Evolutionary conservation across 2,888 invertebrate genomes (phyloP), one percentile per base, ranked within the genome.

Genomic region (Abrostola tripartita): DNA sequence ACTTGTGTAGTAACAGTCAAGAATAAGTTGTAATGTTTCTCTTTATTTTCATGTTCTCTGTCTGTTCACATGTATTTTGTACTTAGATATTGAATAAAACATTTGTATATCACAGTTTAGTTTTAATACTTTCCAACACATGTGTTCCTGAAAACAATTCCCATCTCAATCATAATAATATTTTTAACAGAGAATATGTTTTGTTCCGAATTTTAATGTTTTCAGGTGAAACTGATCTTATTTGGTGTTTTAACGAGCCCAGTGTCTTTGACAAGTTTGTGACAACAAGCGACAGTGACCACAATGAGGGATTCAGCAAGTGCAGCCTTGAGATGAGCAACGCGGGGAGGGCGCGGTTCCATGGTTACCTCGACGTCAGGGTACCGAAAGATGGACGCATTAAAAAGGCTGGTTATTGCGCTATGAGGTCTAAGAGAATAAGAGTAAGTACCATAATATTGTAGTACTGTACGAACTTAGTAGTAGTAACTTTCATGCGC

Each of bases 321-420:
- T 97, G 97, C 63, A 89, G 91, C 7, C 92, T 99, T 12, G 94
- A 95, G 14, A 89, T 97, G 74, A 97, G 97, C 76, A 91, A 95
- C 41, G 92, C 96, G 1, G 97, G 97, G 0, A 96, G 96, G 65
- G 98, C 95, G 0, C 84, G 96, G 35, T 98, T 98, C 87, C 95
- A 96, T 68, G 98, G 98, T 0, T 90, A 95, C 65, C 89, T 98
- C 9, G 96, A 95, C 82, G 95, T 96, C 0, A 95, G 96, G 64
- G 93, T 97, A 10, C 97, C 98, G 0, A 97, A 97, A 85, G 98
- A 98, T 94, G 99, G 99, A 2, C 90, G 92, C 66, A 95, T 97
- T 0, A 97, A 97, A 82, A 95, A 95, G 59, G 95, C 98, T 12
- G 99, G 99, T 0, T 99, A 97, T 88, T 98, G 98, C 76, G 97